A percentile compares a stretch with the other conserved stretches of the same genome.
Conservation (phyloP, 2,113 vertebrate genomes). For the Panurus biarmicus region DNA sequence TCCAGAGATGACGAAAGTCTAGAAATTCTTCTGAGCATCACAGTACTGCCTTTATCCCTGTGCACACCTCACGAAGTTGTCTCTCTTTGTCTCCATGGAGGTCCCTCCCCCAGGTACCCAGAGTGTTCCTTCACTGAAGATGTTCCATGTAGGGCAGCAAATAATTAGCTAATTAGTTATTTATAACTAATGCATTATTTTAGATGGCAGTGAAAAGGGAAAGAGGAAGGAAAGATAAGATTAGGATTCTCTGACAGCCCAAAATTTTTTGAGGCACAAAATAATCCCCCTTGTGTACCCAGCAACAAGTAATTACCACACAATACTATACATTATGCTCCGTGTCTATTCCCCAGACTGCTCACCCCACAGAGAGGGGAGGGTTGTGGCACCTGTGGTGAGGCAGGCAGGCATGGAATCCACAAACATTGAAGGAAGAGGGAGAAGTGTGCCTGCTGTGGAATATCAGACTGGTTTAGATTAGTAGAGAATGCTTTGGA, state of each 20-base stretch:
- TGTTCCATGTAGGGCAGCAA: slow-evolving; percentile 44
- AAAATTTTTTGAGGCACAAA: background rate
- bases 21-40: background rate
- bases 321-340: background rate
- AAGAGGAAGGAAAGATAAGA: slow-evolving; percentile 26
- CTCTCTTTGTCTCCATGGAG: background rate
- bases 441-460: background rate
- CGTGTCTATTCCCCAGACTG: background rate
- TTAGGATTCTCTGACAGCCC: slow-evolving; percentile 49
- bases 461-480: background rate
- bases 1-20: background rate
- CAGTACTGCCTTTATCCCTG: background rate
- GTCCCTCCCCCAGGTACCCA: background rate
- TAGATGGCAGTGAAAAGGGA: background rate
- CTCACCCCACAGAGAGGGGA: background rate
- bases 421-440: background rate
- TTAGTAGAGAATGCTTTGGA: background rate
- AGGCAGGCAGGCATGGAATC: background rate
- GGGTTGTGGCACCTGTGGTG: background rate
- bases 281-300: slow-evolving; percentile 54
- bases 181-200: slow-evolving; percentile 56
- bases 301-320: slow-evolving; percentile 37
- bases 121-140: slow-evolving; percentile 38
- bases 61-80: accelerated
- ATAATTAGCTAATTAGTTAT: slow-evolving; percentile 73